Evolutionary conservation across 1,140 invertebrate species (phyloP), one percentile per base, ranked within the genome.

Genomic region (Anastatus disparis): DNA sequence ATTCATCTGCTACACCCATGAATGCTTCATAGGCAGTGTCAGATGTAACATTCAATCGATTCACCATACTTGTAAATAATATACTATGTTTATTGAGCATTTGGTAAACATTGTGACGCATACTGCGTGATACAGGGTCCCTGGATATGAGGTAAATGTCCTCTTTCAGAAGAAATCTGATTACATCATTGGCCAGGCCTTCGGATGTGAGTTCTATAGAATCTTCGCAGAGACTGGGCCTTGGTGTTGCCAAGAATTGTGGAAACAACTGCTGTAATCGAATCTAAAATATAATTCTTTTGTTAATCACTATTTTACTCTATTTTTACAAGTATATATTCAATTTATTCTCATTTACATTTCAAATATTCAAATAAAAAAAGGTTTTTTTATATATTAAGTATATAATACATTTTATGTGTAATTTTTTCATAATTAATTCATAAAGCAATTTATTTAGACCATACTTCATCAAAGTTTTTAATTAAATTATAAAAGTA

Each of bases 11-110:
- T 27, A 90, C 87, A 52, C 82, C 85, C 31, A 84, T 84, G 76
- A 90, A 90, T 44, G 88, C 86, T 52, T 87, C 81, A 73, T 89
- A 89, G 13, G 86, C 84, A 22, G 87, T 88, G 38, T 85, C 84
- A 35, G 87, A 85, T 40, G 85, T 82, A 15, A 88, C 83, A 68
- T 89, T 86, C 17, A 90, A 75, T 77, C 88, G 84, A 64, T 87
- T 88, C 2, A 90, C 87, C 88, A 90, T 89, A 70, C 88, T 88
- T 64, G 87, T 88, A 69, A 90, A 89, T 8, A 88, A 79, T 58
- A 89, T 88, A 66, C 87, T 86, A 78, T 90, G 89, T 73, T 89
- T 87, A 48, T 88, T 86, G 10, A 88, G 77, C 82, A 88, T 86
- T 48, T 86, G 85, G 74, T 81, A 84, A 4, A 88, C 87, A 75